phyloP scores from a whole-genome alignment of 2,888 invertebrate species.

The Andrena marginata region DNA sequence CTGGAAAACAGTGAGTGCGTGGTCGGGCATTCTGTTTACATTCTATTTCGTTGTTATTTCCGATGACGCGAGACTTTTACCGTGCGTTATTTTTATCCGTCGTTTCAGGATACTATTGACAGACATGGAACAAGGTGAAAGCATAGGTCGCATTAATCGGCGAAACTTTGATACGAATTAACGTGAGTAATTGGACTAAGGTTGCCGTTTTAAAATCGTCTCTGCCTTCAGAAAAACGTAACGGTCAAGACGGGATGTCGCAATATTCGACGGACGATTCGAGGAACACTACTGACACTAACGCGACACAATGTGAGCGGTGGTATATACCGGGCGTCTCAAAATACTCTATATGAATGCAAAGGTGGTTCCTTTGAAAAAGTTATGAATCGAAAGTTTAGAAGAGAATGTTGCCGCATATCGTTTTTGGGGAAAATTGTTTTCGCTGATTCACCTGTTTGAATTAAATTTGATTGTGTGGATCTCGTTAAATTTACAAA shows the following conservation, averaged over 20 bases:
- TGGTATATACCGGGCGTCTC: neutral
- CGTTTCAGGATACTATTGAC: neutral
- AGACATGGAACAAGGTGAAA: constrained; percentile 16
- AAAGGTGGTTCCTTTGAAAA: neutral
- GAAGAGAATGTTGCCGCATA: neutral
- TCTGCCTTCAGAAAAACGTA: constrained; percentile 4
- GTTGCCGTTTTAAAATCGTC: constrained; percentile 1
- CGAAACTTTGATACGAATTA: constrained; percentile 15
- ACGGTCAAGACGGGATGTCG: neutral
- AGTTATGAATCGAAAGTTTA: neutral
- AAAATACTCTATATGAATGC: neutral
- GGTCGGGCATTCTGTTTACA: neutral
- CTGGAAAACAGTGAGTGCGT: neutral
- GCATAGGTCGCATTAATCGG: constrained; percentile 6
- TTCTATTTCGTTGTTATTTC: constrained; percentile 1
- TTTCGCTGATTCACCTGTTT: neutral
- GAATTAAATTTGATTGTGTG: neutral
- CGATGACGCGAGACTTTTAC: neutral
- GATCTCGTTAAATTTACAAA: too few relatives aligned
- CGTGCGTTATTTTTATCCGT: neutral
- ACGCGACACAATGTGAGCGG: neutral
- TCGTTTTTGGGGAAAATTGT: neutral
- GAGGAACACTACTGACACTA: neutral
- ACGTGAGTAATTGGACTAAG: constrained; percentile 12
- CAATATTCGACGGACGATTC: constrained; percentile 13